Evolutionary conservation across 2,113 vertebrate genomes (phyloP).

Genomic region (Alouatta palliata): DNA sequence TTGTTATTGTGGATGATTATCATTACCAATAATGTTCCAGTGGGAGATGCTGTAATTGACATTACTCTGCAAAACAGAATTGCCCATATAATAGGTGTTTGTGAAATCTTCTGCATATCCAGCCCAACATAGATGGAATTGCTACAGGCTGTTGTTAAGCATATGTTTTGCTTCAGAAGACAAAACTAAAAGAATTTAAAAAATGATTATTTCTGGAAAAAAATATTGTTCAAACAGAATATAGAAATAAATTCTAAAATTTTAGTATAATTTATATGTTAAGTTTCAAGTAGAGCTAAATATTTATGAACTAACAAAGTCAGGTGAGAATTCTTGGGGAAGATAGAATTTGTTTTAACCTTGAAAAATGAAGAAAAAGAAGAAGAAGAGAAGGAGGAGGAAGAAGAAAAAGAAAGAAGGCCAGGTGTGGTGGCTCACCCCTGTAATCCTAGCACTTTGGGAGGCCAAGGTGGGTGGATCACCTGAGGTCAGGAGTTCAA

Average conservation of each 20-base stretch:
- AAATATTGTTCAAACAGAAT: background rate
- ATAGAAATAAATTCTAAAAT: background rate
- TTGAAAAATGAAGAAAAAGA: background rate
- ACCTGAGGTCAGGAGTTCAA: too few species aligned
- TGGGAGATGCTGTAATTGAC: background rate
- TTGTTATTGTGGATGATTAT: background rate
- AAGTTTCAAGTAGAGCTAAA: background rate
- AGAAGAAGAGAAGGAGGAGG: background rate
- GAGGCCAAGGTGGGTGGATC: too few species aligned
- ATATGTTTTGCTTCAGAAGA: constrained; percentile 1
- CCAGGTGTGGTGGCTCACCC: too few species aligned
- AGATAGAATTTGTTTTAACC: background rate
- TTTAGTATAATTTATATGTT: background rate
- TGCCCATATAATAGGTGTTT: background rate
- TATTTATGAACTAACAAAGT: background rate
- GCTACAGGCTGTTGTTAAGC: background rate
- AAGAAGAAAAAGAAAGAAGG: background rate
- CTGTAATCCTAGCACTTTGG: too few species aligned
- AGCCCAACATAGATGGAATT: background rate
- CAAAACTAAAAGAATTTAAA: background rate
- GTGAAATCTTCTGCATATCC: background rate
- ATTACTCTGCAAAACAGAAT: background rate
- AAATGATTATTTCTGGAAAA: background rate
- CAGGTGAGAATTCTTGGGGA: background rate
- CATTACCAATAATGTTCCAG: background rate